Base-by-base conservation (phyloP, 2,888 invertebrate genomes). In the Acronicta psi region DNA sequence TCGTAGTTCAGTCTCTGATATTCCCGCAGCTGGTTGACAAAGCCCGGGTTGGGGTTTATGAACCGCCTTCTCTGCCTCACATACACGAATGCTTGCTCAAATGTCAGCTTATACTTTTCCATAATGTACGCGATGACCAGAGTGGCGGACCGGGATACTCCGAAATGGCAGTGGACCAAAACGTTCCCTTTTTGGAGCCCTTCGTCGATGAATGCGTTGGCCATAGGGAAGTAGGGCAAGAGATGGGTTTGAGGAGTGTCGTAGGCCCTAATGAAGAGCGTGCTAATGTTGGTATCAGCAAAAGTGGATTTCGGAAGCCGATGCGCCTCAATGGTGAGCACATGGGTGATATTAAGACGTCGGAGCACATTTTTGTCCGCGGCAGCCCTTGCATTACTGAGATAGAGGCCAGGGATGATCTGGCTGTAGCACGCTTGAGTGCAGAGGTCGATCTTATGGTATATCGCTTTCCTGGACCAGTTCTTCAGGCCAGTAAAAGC, bases 101-200 rank as follows among this genome's bases (percentile, higher is more conserved):
- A 97, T 37, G 96, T 96, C 87, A 98, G 88, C 61, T 96, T 96
- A 85, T 97, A 96, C 91, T 97, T 97, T 80, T 97, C 96, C 98
- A 99, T 98, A 79, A 99, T 96, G 93, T 98, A 99, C 46, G 99
- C 98, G 83, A 99, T 98, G 83, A 98, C 98, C 85, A 99, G 96
- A 66, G 99, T 99, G 66, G 99, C 98, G 70, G 98, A 98, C 73
- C 99, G 95, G 54, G 98, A 99, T 47, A 99, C 97, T 50, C 99
- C 99, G 49, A 98, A 99, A 84, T 99, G 99, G 89, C 99, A 99
- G 91, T 99, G 99, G 62, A 99, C 96, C 83, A 99, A 95, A 38
- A 99, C 98, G 81, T 96, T 92, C 0, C 94, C 94, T 20, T 96
- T 83, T 93, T 95, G 80, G 94, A 97, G 55, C 86, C 95, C 92